phyloP scores from a whole-genome alignment of 1,140 invertebrate genomes.

The Ganaspis sp. region DNA sequence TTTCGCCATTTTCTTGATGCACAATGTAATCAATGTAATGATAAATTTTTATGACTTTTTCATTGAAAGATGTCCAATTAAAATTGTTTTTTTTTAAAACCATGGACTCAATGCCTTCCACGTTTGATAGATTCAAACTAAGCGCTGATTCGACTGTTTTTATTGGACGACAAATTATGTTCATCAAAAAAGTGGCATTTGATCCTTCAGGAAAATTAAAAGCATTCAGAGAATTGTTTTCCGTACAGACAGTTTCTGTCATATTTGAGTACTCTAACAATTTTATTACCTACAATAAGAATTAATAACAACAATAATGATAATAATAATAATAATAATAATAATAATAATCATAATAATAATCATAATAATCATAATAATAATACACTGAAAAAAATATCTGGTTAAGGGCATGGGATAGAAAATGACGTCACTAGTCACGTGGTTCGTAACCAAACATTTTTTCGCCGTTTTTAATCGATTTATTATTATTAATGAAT shows the following conservation, averaged over 20 bases:
- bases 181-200: conserved; percentile 64
- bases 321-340: no score
- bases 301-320: no score
- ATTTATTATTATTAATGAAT: neutral
- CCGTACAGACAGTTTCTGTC: conserved; percentile 59
- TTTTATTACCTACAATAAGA: conserved; percentile 60
- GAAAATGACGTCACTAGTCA: no score
- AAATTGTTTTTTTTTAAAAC: conserved; percentile 44
- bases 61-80: conserved; percentile 69
- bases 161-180: conserved; percentile 62
- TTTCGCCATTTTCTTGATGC: conserved; percentile 52
- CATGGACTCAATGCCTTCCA: conserved; percentile 42
- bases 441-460: no score
- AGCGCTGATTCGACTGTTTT: conserved; percentile 58
- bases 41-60: conserved; percentile 64
- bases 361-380: no score
- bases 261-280: conserved; percentile 69
- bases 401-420: no score
- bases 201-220: conserved; percentile 63
- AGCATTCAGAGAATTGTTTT: conserved; percentile 50
- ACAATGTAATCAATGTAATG: conserved; percentile 62
- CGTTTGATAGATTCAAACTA: conserved; percentile 55
- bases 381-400: no score
- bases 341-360: no score
- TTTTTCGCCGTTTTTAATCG: no score